Conservation (phyloP, 2,888 invertebrate species). For the Cantharis flavilabris region DNA sequence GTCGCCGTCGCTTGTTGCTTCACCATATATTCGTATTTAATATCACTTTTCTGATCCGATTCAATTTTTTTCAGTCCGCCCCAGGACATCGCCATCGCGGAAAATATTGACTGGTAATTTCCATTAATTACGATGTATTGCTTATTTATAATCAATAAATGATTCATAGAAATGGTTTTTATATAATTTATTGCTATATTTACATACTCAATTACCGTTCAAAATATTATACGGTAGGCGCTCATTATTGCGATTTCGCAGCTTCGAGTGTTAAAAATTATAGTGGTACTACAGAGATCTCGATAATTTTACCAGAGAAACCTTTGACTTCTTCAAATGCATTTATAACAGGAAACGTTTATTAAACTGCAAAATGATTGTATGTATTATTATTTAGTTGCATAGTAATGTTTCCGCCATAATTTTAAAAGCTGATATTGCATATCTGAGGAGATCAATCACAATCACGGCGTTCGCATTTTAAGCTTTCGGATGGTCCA, state of each 20-base stretch:
- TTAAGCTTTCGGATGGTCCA: neutral
- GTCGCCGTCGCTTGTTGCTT: conserved; percentile 27
- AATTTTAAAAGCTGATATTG: neutral
- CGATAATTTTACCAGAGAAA: neutral
- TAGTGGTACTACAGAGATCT: neutral
- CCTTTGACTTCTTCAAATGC: neutral
- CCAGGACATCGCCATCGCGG: neutral
- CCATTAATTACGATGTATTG: neutral
- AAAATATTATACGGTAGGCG: neutral
- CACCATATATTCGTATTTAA: neutral
- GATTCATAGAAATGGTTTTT: neutral
- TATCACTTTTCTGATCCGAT: neutral
- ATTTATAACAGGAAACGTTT: neutral
- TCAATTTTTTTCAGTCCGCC: neutral
- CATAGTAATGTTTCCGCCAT: neutral
- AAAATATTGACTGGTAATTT: neutral
- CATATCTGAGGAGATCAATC: neutral
- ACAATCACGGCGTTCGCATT: neutral
- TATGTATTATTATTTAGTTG: neutral
- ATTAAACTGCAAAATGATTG: neutral
- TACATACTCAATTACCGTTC: neutral
- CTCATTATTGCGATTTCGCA: neutral
- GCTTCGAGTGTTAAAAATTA: neutral
- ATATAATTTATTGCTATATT: neutral
- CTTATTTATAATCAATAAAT: neutral